Percentiles rank a stretch among this genome's conserved stretches.
phyloP scores from a whole-genome alignment of 2,797 vertebrate genomes.

The Emys orbicularis region DNA sequence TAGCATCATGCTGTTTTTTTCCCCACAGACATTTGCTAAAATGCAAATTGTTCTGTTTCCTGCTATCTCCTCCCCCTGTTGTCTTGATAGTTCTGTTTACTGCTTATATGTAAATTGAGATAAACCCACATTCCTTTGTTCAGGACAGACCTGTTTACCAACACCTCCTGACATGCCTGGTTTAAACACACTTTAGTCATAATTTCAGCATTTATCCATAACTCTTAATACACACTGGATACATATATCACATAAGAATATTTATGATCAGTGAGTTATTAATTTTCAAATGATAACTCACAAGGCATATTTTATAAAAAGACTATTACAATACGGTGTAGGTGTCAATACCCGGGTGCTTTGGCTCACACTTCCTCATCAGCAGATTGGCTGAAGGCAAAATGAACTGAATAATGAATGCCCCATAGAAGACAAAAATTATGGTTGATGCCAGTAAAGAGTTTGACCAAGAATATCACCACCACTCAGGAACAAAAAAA shows the following conservation, averaged over 20 bases:
- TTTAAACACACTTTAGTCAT: background rate
- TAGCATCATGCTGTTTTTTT: background rate
- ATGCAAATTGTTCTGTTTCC: background rate
- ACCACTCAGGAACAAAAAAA: background rate
- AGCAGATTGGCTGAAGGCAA: background rate
- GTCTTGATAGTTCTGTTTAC: background rate
- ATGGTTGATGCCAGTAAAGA: rapidly evolving
- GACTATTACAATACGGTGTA: background rate
- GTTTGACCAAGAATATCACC: background rate
- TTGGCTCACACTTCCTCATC: background rate
- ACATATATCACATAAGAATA: background rate
- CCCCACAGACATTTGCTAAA: background rate
- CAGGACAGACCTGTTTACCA: background rate
- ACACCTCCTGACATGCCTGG: background rate
- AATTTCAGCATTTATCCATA: background rate
- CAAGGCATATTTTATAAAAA: background rate
- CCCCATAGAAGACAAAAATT: background rate
- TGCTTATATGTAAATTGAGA: background rate
- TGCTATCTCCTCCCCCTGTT: background rate
- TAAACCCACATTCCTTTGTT: background rate
- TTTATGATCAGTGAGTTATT: background rate
- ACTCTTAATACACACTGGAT: background rate
- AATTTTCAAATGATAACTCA: background rate
- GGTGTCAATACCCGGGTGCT: background rate
- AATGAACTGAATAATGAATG: background rate